Evolutionary conservation across 2,113 vertebrate genomes (phyloP).

Genomic region (Piprites chloris): DNA sequence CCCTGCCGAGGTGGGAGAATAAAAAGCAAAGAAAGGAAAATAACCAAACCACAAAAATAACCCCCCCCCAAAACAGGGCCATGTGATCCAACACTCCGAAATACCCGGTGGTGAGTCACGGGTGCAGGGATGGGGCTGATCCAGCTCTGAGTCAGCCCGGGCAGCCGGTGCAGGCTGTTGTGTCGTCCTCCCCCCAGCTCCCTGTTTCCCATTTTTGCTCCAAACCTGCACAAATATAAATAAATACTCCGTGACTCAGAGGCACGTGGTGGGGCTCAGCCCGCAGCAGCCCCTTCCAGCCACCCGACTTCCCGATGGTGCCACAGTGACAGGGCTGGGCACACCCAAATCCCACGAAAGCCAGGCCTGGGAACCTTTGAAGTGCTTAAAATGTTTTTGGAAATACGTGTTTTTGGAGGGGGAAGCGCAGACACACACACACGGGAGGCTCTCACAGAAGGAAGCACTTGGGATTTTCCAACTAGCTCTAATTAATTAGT

Average conservation of each 20-base stretch:
- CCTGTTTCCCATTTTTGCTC: conserved; percentile 13
- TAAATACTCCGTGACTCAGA: neutral
- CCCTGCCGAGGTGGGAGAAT: neutral
- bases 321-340: neutral
- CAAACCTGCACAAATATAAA: conserved; percentile 2
- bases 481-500: neutral
- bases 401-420: neutral
- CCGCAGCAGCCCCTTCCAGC: fast-evolving
- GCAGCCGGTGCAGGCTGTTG: neutral
- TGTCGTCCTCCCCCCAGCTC: neutral
- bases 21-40: neutral
- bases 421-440: neutral
- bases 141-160: conserved; percentile 43
- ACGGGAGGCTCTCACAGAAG: neutral
- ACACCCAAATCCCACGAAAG: fast-evolving
- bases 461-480: neutral
- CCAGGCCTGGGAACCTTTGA: neutral
- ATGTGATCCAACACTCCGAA: neutral
- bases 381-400: neutral
- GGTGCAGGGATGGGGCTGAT: neutral
- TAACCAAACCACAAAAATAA: neutral
- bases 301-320: fast-evolving
- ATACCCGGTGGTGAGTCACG: neutral
- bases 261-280: neutral
- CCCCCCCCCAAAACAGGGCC: neutral